phyloP scores from a whole-genome alignment of 2,888 invertebrate species.

The Arrhopalites spinosus region DNA sequence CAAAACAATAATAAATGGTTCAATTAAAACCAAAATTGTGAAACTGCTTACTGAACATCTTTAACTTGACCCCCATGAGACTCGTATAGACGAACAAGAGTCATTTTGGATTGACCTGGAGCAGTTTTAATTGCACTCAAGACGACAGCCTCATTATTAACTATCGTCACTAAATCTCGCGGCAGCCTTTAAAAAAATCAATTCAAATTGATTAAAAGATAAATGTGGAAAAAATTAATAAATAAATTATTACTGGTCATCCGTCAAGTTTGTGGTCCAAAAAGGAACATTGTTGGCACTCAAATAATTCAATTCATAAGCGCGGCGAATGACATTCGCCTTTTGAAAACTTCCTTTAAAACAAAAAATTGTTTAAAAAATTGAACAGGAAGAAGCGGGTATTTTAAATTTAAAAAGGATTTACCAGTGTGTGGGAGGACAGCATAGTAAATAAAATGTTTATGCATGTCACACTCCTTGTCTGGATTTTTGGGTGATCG shows the following conservation, averaged over 20 bases:
- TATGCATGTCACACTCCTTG: constrained; percentile 61
- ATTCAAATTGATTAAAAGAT: too few relatives aligned
- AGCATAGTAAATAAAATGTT: constrained; percentile 62
- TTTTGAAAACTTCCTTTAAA: constrained; percentile 59
- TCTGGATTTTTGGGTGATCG: constrained; percentile 63
- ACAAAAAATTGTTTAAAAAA: constrained; percentile 36
- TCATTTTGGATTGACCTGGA: not conserved
- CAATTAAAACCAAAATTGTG: too few relatives aligned
- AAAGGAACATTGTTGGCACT: constrained; percentile 49
- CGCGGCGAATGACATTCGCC: constrained; percentile 60
- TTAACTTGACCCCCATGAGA: not conserved
- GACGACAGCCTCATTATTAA: not conserved
- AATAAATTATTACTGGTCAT: not conserved
- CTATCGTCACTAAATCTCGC: too few relatives aligned
- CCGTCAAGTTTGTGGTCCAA: not conserved
- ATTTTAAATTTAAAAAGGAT: too few relatives aligned
- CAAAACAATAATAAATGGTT: too few relatives aligned
- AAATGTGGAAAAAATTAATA: too few relatives aligned
- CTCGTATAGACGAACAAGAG: not conserved
- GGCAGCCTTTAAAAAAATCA: too few relatives aligned
- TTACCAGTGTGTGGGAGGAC: constrained; percentile 61
- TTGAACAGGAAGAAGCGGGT: not conserved
- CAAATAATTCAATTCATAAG: constrained; percentile 60
- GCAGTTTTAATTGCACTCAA: constrained; percentile 12
- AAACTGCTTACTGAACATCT: too few relatives aligned